phyloP scores from a whole-genome alignment of 92 coral and sea anemone genomes.

The Heliopora coerulea region DNA sequence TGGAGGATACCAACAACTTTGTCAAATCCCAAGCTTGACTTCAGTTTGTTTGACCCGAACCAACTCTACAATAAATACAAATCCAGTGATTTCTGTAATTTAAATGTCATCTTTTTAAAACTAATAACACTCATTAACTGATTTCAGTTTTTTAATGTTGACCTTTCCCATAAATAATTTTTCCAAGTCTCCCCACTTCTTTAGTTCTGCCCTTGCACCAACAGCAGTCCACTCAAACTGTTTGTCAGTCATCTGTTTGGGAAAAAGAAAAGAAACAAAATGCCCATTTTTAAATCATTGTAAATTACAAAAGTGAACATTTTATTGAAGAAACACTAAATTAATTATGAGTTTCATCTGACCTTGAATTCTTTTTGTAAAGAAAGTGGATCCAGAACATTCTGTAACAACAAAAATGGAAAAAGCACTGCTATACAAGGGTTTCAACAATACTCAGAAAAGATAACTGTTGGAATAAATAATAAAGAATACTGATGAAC shows the following conservation, averaged over 20 bases:
- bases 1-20: slow-evolving; percentile 73
- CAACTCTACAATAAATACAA: slow-evolving; percentile 61
- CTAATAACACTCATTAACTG: no score
- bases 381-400: slow-evolving; percentile 27
- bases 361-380: slow-evolving; percentile 72
- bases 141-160: not conserved
- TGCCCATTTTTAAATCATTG: not conserved
- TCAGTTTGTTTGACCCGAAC: slow-evolving; percentile 77
- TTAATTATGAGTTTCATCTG: not conserved
- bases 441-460: no score
- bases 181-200: slow-evolving; percentile 85
- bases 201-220: slow-evolving; percentile 67
- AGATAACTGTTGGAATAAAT: no score
- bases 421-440: not conserved
- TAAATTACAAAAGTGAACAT: no score
- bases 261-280: not conserved
- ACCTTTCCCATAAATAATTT: slow-evolving; percentile 82
- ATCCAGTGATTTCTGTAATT: no score
- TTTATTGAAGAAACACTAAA: not conserved
- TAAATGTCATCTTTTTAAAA: not conserved
- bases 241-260: slow-evolving; percentile 69
- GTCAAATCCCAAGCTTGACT: slow-evolving; percentile 79
- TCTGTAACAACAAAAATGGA: slow-evolving; percentile 1
- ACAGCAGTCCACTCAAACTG: slow-evolving; percentile 94
- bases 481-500: no score